Conservation (phyloP, 2,888 invertebrate species). For the Pherbina coryleti region DNA sequence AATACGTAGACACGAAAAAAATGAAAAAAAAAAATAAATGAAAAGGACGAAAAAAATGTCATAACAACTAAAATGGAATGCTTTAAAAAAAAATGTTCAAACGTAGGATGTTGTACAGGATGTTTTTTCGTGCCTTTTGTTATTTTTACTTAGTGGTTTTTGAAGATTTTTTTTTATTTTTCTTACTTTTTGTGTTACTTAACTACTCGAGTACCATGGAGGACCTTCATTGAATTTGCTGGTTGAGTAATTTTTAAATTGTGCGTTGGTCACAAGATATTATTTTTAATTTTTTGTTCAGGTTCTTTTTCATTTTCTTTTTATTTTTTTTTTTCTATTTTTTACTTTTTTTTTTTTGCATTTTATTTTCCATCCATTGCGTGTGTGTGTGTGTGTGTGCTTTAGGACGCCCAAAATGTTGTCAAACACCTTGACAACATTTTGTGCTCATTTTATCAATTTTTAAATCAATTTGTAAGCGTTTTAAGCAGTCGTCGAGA, state of each 20-base stretch:
- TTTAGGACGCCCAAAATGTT: too few species aligned
- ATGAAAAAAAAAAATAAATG: background rate
- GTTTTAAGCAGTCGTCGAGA: too few species aligned
- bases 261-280: conserved; percentile 23
- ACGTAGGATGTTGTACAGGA: conserved; percentile 14
- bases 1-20: background rate
- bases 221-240: conserved; percentile 37
- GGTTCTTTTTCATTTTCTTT: too few species aligned
- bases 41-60: conserved; percentile 1
- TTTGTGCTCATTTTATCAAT: too few species aligned
- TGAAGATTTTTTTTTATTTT: background rate
- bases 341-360: too few species aligned
- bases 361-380: background rate
- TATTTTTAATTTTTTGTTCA: conserved; percentile 1
- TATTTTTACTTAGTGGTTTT: background rate
- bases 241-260: conserved; percentile 38
- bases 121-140: conserved; percentile 1
- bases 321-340: background rate
- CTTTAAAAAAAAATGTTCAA: background rate
- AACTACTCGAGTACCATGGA: background rate
- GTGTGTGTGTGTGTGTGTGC: too few species aligned
- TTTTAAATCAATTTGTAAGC: too few species aligned
- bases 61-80: background rate
- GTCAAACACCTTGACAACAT: too few species aligned
- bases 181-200: background rate